Evolutionary conservation across 2,113 vertebrate species (phyloP), one percentile per base, ranked within the genome.

Genomic region (Emydura subglobosa): DNA sequence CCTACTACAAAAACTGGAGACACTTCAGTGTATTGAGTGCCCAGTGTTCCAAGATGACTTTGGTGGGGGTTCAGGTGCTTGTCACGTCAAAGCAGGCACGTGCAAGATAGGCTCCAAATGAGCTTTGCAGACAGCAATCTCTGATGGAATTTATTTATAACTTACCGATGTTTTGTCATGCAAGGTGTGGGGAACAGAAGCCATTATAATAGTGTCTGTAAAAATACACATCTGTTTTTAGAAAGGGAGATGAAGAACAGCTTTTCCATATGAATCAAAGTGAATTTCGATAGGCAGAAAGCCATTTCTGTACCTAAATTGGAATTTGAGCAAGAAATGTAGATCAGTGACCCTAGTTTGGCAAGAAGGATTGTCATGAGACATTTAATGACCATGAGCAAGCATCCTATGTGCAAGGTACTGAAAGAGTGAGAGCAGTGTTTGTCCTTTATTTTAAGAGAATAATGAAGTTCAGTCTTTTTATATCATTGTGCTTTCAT

Each of bases 1-100:
- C 92, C 85, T 94, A 81, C 94, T 97, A 94, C 96, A 96, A 95
- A 97, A 97, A 96, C 96, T 85, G 87, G 92, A 89, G 68, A 68
- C 91, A 96, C 92, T 82, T 89, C 96, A 97, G 94, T 47, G 85
- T 57, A 83, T 93, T 65, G 59, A 86, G 94, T 91, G 25, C 11
- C 24, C 25, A 44, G 22, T 78, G 39, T 93, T 95, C 83, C 91
- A 39, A 88, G 76, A 50, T 96, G 90, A 74, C 78, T 72, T 87
- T 81, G 97, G 93, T 81, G 74, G 93, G 11, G 82, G 80, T 93
- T 92, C 9, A 21, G 89, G 93, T 89, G 78, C 74, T 91, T 59
- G 84, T 93, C 89, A 89, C 57, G 92, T 90, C 79, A 88, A 96
- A 83, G 51, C 34, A 39, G 65, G 65, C 76, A 89, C 72, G 89